Evolutionary conservation across 1,140 invertebrate species (phyloP).

Genomic region (Drusus annulatus): DNA sequence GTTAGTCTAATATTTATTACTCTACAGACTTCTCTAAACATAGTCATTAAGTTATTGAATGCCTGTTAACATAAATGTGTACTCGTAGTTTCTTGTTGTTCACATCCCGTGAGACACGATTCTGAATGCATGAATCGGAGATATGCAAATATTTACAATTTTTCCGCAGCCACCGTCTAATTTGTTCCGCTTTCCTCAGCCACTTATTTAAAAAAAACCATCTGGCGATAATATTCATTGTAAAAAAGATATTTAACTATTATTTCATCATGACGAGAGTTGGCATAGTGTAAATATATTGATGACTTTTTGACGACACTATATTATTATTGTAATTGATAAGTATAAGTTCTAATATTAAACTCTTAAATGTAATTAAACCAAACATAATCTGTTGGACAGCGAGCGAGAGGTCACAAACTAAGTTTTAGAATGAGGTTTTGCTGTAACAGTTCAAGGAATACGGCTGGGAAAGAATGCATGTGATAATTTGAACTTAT

Average conservation of each 20-base stretch:
- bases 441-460: too few relatives aligned
- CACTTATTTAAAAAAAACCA: neutral
- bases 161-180: too few relatives aligned
- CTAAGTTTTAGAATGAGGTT: too few relatives aligned
- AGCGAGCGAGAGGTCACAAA: neutral
- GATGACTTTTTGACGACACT: slow-evolving; percentile 36
- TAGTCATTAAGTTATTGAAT: too few relatives aligned
- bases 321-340: slow-evolving; percentile 40
- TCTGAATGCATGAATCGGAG: too few relatives aligned
- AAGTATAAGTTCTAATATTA: slow-evolving; percentile 44
- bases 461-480: too few relatives aligned
- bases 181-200: neutral
- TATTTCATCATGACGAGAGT: neutral
- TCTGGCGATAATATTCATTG: slow-evolving; percentile 35
- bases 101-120: too few relatives aligned
- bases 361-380: slow-evolving; percentile 20
- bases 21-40: too few relatives aligned
- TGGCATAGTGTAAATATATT: slow-evolving; percentile 55
- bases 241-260: slow-evolving; percentile 38
- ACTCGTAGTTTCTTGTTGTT: too few relatives aligned
- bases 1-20: too few relatives aligned
- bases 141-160: too few relatives aligned
- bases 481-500: slow-evolving; percentile 7
- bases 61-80: too few relatives aligned
- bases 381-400: slow-evolving; percentile 1